Evolutionary conservation across 2,797 vertebrate species (phyloP).

Genomic region (Acrossocheilus wenchowensis): DNA sequence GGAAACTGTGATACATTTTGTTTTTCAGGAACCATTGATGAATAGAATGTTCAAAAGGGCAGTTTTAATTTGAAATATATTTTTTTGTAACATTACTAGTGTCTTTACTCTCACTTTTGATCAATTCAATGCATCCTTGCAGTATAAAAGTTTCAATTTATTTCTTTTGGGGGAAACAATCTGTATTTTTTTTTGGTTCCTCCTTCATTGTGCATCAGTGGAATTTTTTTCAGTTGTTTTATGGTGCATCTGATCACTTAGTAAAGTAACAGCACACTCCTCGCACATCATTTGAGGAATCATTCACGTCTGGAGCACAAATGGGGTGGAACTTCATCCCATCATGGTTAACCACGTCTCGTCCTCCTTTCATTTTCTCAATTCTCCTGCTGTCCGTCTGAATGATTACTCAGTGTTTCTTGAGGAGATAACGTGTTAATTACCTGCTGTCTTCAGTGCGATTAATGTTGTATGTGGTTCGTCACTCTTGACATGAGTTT

Average conservation of each 20-base stretch:
- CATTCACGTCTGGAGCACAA: not conserved
- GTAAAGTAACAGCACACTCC: not conserved
- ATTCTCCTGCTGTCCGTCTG: constrained; percentile 51
- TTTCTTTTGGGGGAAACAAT: no score
- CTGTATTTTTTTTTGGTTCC: no score
- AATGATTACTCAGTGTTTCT: not conserved
- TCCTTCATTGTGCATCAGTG: not conserved
- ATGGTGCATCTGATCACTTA: not conserved
- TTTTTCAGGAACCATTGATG: no score
- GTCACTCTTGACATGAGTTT: not conserved
- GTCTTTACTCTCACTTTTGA: no score
- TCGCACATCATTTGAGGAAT: not conserved
- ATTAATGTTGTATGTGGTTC: constrained; percentile 44
- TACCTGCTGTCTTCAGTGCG: constrained; percentile 63
- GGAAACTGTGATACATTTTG: no score
- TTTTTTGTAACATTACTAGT: no score
- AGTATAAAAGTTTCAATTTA: no score
- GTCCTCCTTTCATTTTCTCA: constrained; percentile 18
- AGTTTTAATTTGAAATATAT: no score
- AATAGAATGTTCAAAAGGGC: no score
- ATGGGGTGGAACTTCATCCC: not conserved
- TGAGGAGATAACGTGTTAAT: constrained; percentile 67
- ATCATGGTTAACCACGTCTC: not conserved
- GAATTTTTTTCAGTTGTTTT: not conserved
- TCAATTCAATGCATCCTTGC: no score